phyloP scores from a whole-genome alignment of 2,113 vertebrate species.

The Odocoileus virginianus region DNA sequence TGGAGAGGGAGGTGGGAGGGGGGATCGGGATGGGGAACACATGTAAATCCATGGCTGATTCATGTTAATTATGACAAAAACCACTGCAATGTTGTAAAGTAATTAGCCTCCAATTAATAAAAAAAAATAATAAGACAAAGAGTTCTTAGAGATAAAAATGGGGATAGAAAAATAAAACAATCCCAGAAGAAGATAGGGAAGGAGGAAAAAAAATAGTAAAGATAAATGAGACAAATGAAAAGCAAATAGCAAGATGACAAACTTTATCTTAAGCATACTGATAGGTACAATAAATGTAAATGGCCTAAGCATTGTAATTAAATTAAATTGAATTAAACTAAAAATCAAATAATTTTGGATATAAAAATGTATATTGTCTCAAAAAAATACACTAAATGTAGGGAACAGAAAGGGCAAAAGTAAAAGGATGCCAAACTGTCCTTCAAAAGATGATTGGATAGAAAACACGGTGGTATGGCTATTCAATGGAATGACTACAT shows the following conservation, averaged over 20 bases:
- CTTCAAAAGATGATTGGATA: neutral
- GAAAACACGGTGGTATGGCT: neutral
- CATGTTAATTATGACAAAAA: too few species aligned
- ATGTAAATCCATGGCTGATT: too few species aligned
- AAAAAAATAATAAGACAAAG: neutral
- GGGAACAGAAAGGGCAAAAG: neutral
- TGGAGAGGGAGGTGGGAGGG: too few species aligned
- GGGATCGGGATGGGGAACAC: too few species aligned
- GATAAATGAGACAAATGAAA: neutral
- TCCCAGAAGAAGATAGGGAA: neutral
- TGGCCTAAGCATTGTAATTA: neutral
- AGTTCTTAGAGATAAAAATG: neutral
- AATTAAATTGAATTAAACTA: neutral
- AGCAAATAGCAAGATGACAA: neutral
- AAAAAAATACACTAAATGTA: neutral
- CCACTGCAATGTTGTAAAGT: too few species aligned
- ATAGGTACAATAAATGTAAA: conserved; percentile 23
- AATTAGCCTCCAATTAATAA: too few species aligned
- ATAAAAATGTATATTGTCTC: neutral
- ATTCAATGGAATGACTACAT: neutral
- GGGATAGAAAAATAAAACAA: neutral
- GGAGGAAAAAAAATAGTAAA: neutral
- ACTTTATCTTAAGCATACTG: neutral
- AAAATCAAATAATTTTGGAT: neutral
- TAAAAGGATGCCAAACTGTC: neutral